Conservation (phyloP, 2,888 invertebrate genomes). For the Malachius bipustulatus region DNA sequence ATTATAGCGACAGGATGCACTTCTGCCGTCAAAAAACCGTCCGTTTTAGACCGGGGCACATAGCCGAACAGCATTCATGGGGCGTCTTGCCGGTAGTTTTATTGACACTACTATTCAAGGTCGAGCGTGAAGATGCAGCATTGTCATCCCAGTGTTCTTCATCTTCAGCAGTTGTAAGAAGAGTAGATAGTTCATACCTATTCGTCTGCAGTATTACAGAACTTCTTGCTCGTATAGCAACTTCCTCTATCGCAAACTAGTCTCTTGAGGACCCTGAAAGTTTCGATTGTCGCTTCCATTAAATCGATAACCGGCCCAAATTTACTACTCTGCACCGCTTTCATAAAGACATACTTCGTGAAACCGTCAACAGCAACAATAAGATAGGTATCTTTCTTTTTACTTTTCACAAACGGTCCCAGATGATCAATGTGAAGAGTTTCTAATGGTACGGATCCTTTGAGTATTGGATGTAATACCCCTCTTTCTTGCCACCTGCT, state of each 20-base stretch:
- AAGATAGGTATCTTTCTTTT: constrained; percentile 10
- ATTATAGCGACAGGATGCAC: too few relatives aligned
- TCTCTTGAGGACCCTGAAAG: constrained; percentile 16
- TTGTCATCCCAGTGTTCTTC: constrained; percentile 20
- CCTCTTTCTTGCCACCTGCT: too few relatives aligned
- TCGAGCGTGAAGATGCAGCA: constrained; percentile 16
- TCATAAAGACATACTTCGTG: constrained; percentile 9
- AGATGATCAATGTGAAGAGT: constrained; percentile 22
- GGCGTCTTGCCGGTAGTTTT: too few relatives aligned
- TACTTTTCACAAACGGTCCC: constrained; percentile 19
- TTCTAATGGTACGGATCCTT: constrained; percentile 18
- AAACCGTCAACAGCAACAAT: constrained; percentile 8
- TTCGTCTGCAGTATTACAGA: too few relatives aligned
- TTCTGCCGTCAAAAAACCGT: constrained; percentile 16
- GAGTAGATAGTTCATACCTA: constrained; percentile 15
- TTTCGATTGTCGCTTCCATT: too few relatives aligned
- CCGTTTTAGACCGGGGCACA: constrained; percentile 17
- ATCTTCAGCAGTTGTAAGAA: too few relatives aligned
- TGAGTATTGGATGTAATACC: constrained; percentile 19
- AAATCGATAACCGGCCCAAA: constrained; percentile 14
- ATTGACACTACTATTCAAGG: constrained; percentile 19
- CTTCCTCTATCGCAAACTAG: constrained; percentile 18
- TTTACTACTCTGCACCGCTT: constrained; percentile 16
- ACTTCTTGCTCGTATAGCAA: constrained; percentile 18
- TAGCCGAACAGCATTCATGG: constrained; percentile 22